These are phyloP conservation scores for Lasioglossum figueresi DNA, from an alignment of 2,888 invertebrate genomes.

Conservation along the genomic window DNA sequence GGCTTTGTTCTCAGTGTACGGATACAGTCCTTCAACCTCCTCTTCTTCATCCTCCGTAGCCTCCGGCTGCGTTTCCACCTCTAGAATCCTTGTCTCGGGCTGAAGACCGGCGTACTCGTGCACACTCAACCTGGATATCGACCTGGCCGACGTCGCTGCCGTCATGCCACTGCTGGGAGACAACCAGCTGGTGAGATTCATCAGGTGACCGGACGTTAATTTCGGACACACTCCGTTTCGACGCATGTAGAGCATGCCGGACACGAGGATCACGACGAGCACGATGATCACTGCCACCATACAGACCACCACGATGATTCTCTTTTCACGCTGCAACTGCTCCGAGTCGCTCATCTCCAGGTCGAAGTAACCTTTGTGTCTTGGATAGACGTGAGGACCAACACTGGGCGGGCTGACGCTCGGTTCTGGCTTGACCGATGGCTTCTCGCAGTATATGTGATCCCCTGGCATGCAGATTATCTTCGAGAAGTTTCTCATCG, in stretches of 20 bases:
- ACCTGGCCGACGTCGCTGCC: slow-evolving; percentile 86
- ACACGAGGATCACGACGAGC: slow-evolving; percentile 78
- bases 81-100: slow-evolving; percentile 85
- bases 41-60: slow-evolving; percentile 76
- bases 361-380: slow-evolving; percentile 81
- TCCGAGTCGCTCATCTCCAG: slow-evolving; percentile 82
- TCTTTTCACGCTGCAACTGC: slow-evolving; percentile 79
- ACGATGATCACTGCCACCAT: slow-evolving; percentile 77
- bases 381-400: slow-evolving; percentile 81
- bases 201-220: slow-evolving; percentile 76
- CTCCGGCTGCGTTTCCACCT: slow-evolving; percentile 82
- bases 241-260: slow-evolving; percentile 80
- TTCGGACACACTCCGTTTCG: slow-evolving; percentile 81
- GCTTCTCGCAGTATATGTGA: slow-evolving; percentile 86
- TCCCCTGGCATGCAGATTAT: slow-evolving; percentile 86
- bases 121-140: slow-evolving; percentile 87
- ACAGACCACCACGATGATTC: slow-evolving; percentile 80
- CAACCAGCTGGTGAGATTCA: slow-evolving; percentile 77
- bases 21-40: slow-evolving; percentile 78
- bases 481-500: slow-evolving; percentile 87
- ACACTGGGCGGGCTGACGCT: slow-evolving; percentile 81
- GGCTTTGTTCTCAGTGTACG: slow-evolving; percentile 86
- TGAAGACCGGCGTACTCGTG: slow-evolving; percentile 88
- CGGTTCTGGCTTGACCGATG: slow-evolving; percentile 81
- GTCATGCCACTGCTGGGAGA: slow-evolving; percentile 81